Percentiles rank a stretch among this genome's conserved stretches.
Conservation (phyloP, 1,140 invertebrate species). For the Solenopsis invicta region DNA sequence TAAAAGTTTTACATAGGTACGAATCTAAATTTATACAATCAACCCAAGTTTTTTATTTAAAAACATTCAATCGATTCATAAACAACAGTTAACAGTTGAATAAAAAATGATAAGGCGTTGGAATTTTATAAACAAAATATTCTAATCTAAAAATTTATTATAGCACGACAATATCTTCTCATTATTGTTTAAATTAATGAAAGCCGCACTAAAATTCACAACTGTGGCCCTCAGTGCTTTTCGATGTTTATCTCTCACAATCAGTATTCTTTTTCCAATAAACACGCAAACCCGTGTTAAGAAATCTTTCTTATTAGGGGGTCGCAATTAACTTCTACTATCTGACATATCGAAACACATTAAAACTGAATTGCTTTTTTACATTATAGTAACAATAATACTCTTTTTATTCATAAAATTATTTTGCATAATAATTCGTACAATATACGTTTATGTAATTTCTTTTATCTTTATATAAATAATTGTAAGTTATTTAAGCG, state of each 20-base stretch:
- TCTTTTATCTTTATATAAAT: no score
- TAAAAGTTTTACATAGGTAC: background rate
- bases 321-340: background rate
- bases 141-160: background rate
- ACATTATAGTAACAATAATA: background rate
- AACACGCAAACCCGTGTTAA: constrained; percentile 72
- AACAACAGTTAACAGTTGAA: background rate
- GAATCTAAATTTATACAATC: background rate
- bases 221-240: background rate
- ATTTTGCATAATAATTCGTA: background rate
- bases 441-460: no score
- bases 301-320: constrained; percentile 54
- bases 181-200: background rate
- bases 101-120: background rate
- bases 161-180: background rate
- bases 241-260: constrained; percentile 43
- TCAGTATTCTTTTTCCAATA: constrained; percentile 63
- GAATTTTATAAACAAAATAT: background rate
- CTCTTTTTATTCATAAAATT: background rate
- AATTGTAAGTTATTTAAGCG: no score
- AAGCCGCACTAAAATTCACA: background rate
- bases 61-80: background rate
- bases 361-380: background rate
- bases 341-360: background rate
- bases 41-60: background rate